These are phyloP conservation scores for Drosophila parthenogenetica DNA, from an alignment of 2,888 invertebrate genomes.

Conservation along the genomic window DNA sequence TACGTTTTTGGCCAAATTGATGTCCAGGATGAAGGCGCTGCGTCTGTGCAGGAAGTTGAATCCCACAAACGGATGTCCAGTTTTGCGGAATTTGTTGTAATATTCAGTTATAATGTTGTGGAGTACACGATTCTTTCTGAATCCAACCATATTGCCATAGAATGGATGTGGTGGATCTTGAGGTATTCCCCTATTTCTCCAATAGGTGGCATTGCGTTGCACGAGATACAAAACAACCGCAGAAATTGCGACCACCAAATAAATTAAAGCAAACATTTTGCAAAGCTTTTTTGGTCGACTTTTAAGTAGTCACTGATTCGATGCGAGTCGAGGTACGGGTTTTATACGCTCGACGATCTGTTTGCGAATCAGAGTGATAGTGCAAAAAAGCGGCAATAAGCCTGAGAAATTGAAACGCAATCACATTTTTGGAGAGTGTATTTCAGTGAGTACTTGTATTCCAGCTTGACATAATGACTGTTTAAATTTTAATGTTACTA, in stretches of 20 bases:
- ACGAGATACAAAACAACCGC: constrained; percentile 37
- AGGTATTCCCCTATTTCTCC: constrained; percentile 45
- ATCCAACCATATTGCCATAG: constrained; percentile 51
- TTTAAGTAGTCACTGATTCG: neutral
- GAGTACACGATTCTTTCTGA: constrained; percentile 37
- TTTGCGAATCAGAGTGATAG: constrained; percentile 16
- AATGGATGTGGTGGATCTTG: constrained; percentile 56
- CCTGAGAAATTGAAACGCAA: neutral
- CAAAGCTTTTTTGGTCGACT: neutral
- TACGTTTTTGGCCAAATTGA: constrained; percentile 60
- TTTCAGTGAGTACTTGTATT: neutral
- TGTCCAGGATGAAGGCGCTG: constrained; percentile 56
- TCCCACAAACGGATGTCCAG: constrained; percentile 60
- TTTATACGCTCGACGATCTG: constrained; percentile 3
- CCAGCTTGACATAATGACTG: neutral
- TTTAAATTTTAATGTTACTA: neutral
- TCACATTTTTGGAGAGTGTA: neutral
- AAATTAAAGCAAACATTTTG: constrained; percentile 46
- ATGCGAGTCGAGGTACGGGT: neutral
- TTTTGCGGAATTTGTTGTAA: constrained; percentile 50
- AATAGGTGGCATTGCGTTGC: constrained; percentile 48
- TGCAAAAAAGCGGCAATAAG: neutral
- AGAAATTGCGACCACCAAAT: constrained; percentile 43
- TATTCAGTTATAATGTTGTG: constrained; percentile 41
- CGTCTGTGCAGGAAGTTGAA: constrained; percentile 66